Base-by-base conservation (phyloP, 2,888 invertebrate genomes). In the Syrphus vitripennis region DNA sequence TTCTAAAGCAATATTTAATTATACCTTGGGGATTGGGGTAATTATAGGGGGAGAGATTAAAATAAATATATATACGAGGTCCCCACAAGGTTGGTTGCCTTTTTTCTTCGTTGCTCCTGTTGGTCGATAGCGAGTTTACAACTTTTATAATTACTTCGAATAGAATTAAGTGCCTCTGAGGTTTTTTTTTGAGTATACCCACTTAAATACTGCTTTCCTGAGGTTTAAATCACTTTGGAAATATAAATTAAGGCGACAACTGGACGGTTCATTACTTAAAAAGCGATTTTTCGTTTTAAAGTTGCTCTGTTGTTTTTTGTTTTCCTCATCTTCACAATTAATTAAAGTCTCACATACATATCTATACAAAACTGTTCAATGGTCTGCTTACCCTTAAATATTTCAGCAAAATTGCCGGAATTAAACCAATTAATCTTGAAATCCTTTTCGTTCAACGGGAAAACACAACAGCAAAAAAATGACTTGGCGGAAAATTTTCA, bases 1-100 rank as follows among this genome's bases (percentile, higher is more conserved):
- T 63, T 50, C 21, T 26, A 19, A 50, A 72, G 24, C 34, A 31
- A 29, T 19, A 48, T 76, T 76, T 76, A 69, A 76, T 76, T 67
- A 63, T 29, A 76, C 48, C 67, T 29, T 48, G 6, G 45, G 19
- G 21, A 59, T 59, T 48, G 61, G 61, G 74, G 40, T 74, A 74
- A 74, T 63, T 74, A 55, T 16, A 21, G 29, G 34, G 75, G 3
- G 16, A 40, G 4, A 6, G 9, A 14, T 21, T 3, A n/a, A 16
- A 16, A 6, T n/a, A n/a, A n/a, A n/a, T n/a, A n/a, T n/a, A n/a
- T n/a, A 42, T 9, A 16, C 7, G 7, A 42, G 9, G 42, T 3
- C 7, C 3, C 55, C 24, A 40, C 21, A 61, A 24, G 4, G 5
- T 40, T 61, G 57, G 2, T n/a, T 40, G 3, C 14, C n/a, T 24